A percentile compares a stretch with the other conserved stretches of the same genome.
phyloP scores from a whole-genome alignment of 2,113 vertebrate genomes.

The Boleophthalmus pectinirostris region DNA sequence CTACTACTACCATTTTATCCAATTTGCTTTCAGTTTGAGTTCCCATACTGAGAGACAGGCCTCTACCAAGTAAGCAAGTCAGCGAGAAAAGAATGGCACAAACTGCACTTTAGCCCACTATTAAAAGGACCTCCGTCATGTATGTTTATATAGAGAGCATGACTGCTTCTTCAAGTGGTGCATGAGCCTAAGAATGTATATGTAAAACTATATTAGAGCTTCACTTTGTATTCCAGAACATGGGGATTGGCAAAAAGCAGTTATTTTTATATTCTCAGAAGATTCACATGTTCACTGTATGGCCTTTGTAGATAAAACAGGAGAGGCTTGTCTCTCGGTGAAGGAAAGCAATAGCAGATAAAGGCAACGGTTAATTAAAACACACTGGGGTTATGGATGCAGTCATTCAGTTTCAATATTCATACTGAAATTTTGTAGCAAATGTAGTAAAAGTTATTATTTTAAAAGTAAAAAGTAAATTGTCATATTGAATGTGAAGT shows the following conservation, averaged over 20 bases:
- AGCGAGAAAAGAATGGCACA: slow-evolving; percentile 59
- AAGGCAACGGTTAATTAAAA: background rate
- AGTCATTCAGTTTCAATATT: background rate
- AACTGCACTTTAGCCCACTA: slow-evolving; percentile 68
- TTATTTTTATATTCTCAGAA: slow-evolving; percentile 51
- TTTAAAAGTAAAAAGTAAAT: too few relatives aligned
- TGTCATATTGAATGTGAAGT: too few relatives aligned
- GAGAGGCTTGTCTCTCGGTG: slow-evolving; percentile 54
- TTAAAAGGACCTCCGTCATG: slow-evolving; percentile 44
- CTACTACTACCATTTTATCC: background rate
- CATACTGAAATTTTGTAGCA: too few relatives aligned
- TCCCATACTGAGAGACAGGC: slow-evolving; percentile 51
- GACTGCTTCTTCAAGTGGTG: slow-evolving; percentile 23
- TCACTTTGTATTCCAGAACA: slow-evolving; percentile 7
- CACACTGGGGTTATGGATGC: background rate
- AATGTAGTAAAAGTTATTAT: background rate
- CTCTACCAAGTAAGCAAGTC: slow-evolving; percentile 18
- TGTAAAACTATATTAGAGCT: slow-evolving; percentile 17
- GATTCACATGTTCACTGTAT: slow-evolving; percentile 21
- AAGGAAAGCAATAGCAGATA: background rate
- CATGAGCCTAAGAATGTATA: slow-evolving; percentile 60
- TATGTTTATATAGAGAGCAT: slow-evolving; percentile 20
- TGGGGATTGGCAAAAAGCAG: slow-evolving; percentile 12
- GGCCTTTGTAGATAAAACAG: slow-evolving; percentile 18
- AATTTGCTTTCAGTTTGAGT: background rate